Base-by-base conservation (phyloP, 2,888 invertebrate species). In the Dioctria linearis region DNA sequence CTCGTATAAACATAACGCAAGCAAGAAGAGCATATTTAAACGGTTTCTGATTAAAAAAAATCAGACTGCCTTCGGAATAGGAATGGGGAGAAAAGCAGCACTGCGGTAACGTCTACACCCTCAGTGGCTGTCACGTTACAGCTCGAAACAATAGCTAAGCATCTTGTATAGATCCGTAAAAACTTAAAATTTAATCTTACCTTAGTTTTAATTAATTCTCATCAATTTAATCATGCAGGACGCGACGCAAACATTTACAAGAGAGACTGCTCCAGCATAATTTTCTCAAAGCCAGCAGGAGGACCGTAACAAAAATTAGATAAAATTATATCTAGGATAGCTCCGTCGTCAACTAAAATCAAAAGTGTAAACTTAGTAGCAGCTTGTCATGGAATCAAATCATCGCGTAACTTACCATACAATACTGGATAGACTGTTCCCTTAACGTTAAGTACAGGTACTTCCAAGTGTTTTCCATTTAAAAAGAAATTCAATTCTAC, bases 261-360 rank as follows among this genome's bases (percentile, higher is more conserved):
- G 78, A 99, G 91, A 3, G 98, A 98, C 88, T 99, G 98, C 89
- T 99, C 99, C 82, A 98, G 91, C 95, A 99, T 96, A 84, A 99
- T 98, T 89, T 95, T 95, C 85, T 98, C 98, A 87, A 95, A 98
- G 57, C 98, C 98, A 75, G 93, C 90, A 0, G 96, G 95, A 54
- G 95, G 94, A 0, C 94, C 92, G 87, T 95, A 94, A 83, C 93
- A 92, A 88, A 98, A 98, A 87, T 95, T 95, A 85, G 96, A 96
- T 88, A 99, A 93, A 86, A 97, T 94, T 83, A 98, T 94, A 89
- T 99, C 99, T 90, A 99, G 88, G 85, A 99, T 98, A 43, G 99
- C 98, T 84, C 98, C 98, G 88, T 98, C 98, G 86, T 98, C 98
- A 86, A 99, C 98, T 97, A 90, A 80, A 93, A 93, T 85, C 84